Conservation (phyloP, 2,888 invertebrate species). For the Globia sparganii region DNA sequence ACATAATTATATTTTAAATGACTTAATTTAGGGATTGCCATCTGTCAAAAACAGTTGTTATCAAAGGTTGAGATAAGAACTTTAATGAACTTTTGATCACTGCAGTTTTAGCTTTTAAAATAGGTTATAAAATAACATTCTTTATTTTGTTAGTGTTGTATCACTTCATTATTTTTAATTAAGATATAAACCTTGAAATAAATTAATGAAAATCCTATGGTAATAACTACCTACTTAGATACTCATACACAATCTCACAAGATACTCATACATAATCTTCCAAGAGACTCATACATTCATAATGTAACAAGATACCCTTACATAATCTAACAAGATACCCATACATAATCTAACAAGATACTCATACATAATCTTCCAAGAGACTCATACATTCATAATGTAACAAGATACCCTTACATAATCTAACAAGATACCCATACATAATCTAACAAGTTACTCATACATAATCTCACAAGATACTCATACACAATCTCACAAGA, state of each 20-base stretch:
- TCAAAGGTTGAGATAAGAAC: conserved; percentile 12
- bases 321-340: no score
- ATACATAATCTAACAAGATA: no score
- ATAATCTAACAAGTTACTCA: no score
- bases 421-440: no score
- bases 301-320: no score
- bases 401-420: not conserved
- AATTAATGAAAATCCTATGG: not conserved
- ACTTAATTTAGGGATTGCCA: not conserved
- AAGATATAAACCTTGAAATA: not conserved
- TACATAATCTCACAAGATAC: no score
- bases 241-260: no score
- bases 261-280: no score
- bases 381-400: no score
- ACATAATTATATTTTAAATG: not conserved
- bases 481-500: not conserved
- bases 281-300: no score
- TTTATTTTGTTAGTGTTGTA: not conserved
- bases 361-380: not conserved
- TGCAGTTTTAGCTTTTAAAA: not conserved
- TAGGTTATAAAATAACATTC: not conserved
- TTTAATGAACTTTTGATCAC: conserved; percentile 3
- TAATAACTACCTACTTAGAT: not conserved
- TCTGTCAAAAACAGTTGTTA: not conserved
- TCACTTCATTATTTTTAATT: not conserved